These are phyloP conservation scores for Sebastes cheni DNA, from an alignment of 2,797 vertebrate genomes.

Conservation along the genomic window DNA sequence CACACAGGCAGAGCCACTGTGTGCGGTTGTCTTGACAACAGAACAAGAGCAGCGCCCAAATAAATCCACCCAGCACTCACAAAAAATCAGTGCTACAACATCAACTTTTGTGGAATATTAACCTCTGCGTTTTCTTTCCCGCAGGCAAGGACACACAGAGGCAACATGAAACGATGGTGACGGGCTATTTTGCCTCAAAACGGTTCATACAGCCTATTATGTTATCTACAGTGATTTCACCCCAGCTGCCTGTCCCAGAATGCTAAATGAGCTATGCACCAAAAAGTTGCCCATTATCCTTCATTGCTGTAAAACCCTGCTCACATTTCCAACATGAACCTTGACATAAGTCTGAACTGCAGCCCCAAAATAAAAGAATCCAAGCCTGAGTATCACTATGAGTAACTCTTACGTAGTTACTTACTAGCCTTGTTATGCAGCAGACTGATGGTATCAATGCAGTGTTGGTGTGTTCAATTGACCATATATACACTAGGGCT, in stretches of 20 bases:
- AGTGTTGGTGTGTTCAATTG: not conserved
- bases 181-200: constrained; percentile 17
- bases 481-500: not conserved
- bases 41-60: constrained; percentile 47
- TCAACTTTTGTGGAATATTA: constrained; percentile 13
- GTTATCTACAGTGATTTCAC: constrained; percentile 41
- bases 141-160: not conserved
- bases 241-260: constrained; percentile 14
- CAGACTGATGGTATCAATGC: not conserved
- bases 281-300: constrained; percentile 30
- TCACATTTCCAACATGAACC: not conserved
- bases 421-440: too few species aligned
- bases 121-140: not conserved
- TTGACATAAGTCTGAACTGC: not conserved
- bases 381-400: not conserved
- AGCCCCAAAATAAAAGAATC: not conserved
- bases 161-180: not conserved
- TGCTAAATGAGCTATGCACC: constrained; percentile 28
- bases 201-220: constrained; percentile 33
- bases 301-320: constrained; percentile 5
- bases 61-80: constrained; percentile 22
- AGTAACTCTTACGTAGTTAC: not conserved
- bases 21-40: constrained; percentile 77
- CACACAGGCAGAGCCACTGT: constrained; percentile 41
- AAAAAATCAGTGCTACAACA: not conserved